phyloP scores from a whole-genome alignment of 2,888 invertebrate genomes.

The Tetragonisca angustula region DNA sequence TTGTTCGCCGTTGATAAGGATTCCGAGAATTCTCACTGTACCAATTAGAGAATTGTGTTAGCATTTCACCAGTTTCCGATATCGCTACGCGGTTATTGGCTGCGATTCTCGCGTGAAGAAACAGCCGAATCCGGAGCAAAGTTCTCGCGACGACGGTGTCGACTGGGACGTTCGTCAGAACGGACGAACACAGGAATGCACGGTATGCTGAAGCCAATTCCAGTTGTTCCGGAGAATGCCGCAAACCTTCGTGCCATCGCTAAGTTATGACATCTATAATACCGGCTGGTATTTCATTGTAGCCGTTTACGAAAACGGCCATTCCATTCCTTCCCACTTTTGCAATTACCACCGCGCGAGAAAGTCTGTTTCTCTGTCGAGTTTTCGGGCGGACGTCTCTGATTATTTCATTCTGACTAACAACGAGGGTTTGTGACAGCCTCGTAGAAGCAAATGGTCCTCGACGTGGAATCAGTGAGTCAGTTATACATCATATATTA shows the following conservation, averaged over 20 bases:
- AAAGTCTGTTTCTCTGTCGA: constrained; percentile 2
- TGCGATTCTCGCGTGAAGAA: constrained; percentile 34
- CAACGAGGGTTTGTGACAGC: too few species aligned
- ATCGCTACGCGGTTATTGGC: not conserved
- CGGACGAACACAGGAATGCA: constrained; percentile 55
- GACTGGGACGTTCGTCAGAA: constrained; percentile 33
- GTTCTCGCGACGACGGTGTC: constrained; percentile 46
- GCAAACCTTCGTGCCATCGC: constrained; percentile 54
- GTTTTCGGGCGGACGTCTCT: not conserved
- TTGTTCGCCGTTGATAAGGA: too few species aligned
- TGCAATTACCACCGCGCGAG: constrained; percentile 34
- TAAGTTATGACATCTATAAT: constrained; percentile 71
- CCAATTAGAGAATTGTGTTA: not conserved
- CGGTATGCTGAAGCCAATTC: constrained; percentile 65
- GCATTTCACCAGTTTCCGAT: not conserved
- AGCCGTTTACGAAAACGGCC: constrained; percentile 56
- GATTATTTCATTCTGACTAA: too few species aligned
- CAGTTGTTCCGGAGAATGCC: constrained; percentile 65
- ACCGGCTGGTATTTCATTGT: constrained; percentile 68
- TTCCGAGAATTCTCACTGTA: too few species aligned
- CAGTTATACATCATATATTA: too few species aligned
- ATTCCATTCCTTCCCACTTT: constrained; percentile 38
- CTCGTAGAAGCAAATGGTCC: too few species aligned
- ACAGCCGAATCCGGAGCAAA: constrained; percentile 41
- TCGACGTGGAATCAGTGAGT: too few species aligned